These are phyloP conservation scores for Oxyteleia sp. DNA, from an alignment of 2,888 invertebrate species.

Conservation along the genomic window DNA sequence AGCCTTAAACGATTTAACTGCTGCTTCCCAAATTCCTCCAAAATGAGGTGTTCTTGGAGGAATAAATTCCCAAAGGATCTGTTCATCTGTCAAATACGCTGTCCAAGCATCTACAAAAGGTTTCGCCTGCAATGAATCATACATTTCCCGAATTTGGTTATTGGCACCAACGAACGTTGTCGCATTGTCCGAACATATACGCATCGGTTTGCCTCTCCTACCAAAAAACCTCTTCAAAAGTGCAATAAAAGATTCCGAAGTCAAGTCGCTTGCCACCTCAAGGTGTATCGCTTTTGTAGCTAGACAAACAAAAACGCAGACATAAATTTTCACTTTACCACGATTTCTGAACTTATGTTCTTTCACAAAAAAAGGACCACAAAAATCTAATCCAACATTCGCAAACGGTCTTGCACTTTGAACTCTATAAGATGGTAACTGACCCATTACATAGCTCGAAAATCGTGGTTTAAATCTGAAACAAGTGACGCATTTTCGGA, in stretches of 20 bases:
- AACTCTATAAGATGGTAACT: conserved; percentile 30
- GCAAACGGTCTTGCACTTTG: conserved; percentile 11
- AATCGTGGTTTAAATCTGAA: conserved; percentile 10
- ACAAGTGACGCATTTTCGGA: conserved; percentile 16
- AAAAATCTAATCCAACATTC: background rate
- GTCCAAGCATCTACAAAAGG: too few relatives aligned
- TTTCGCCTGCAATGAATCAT: background rate
- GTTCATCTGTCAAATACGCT: too few relatives aligned
- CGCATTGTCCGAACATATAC: conserved; percentile 11
- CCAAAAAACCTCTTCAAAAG: conserved; percentile 2
- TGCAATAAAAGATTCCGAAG: background rate
- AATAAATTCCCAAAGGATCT: conserved; percentile 18
- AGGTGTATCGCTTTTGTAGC: background rate
- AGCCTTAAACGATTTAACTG: background rate
- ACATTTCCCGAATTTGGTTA: conserved; percentile 2
- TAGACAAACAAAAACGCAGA: background rate
- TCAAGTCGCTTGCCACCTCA: background rate
- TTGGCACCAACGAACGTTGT: conserved; percentile 5
- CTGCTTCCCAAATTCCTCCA: conserved; percentile 27
- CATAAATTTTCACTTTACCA: background rate
- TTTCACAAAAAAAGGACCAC: background rate
- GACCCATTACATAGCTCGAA: conserved; percentile 16
- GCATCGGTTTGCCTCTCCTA: background rate
- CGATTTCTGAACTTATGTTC: background rate
- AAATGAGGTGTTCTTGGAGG: conserved; percentile 24